Conservation (phyloP, 2,888 invertebrate genomes). For the Macaria liturata region DNA sequence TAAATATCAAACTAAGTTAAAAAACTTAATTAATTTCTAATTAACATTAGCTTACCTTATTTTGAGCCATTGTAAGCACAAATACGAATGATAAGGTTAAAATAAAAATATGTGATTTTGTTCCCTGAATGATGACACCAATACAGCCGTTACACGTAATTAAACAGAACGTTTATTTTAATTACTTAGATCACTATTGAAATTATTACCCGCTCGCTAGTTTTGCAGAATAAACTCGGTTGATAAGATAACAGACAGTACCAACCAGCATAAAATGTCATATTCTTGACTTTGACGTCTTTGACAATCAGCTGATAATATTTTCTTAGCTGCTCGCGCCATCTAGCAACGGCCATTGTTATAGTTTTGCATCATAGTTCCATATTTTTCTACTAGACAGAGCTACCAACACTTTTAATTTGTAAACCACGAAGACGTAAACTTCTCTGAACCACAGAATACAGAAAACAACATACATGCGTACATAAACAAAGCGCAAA, state of each 20-base stretch:
- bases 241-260: neutral
- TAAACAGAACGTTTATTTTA: neutral
- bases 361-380: too few relatives aligned
- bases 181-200: neutral
- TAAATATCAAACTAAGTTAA: neutral
- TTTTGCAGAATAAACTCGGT: neutral
- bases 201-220: neutral
- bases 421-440: too few relatives aligned
- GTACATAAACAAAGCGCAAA: too few relatives aligned
- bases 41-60: constrained; percentile 22
- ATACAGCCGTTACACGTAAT: neutral
- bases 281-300: neutral
- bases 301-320: neutral
- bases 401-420: too few relatives aligned
- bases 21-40: neutral
- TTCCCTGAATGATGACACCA: neutral
- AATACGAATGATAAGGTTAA: neutral
- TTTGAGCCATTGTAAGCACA: constrained; percentile 20
- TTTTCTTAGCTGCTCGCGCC: neutral
- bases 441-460: too few relatives aligned
- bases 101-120: constrained; percentile 3
- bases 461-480: too few relatives aligned
- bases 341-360: neutral
- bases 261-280: neutral
- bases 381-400: too few relatives aligned